A percentile compares a stretch with the other conserved stretches of the same genome.
phyloP scores from a whole-genome alignment of 2,113 vertebrate species.

The Odontophorus gujanensis region DNA sequence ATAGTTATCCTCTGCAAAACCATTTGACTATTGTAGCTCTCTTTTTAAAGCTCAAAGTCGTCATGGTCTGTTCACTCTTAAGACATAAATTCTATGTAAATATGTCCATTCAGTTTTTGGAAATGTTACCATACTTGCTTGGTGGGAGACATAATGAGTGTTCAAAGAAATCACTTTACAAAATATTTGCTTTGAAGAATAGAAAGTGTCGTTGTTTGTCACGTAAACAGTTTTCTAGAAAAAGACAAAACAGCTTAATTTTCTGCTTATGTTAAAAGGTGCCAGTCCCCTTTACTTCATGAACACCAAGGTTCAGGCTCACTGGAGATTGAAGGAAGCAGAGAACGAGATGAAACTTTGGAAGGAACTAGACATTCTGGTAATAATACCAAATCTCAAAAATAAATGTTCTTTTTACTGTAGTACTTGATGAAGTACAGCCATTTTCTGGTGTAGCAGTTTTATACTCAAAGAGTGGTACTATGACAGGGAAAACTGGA shows the following conservation, averaged over 20 bases:
- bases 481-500: neutral
- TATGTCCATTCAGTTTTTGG: neutral
- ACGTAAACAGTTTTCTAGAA: neutral
- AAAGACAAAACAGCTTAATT: neutral
- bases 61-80: neutral
- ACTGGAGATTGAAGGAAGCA: slow-evolving; percentile 83
- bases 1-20: neutral
- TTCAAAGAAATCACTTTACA: neutral
- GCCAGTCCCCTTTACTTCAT: slow-evolving; percentile 90
- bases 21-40: neutral
- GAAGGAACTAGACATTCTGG: slow-evolving; percentile 88
- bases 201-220: neutral
- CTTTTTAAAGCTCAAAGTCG: neutral
- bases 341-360: slow-evolving; percentile 86
- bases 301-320: slow-evolving; percentile 83
- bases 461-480: neutral
- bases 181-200: neutral
- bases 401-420: neutral
- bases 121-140: neutral
- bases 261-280: slow-evolving; percentile 77
- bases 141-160: neutral
- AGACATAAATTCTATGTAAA: neutral
- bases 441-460: neutral
- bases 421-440: neutral
- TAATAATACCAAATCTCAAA: slow-evolving; percentile 47